phyloP scores from a whole-genome alignment of 37 sponge, comb jelly and placozoan species.

The Aphrocallistes beatrix region DNA sequence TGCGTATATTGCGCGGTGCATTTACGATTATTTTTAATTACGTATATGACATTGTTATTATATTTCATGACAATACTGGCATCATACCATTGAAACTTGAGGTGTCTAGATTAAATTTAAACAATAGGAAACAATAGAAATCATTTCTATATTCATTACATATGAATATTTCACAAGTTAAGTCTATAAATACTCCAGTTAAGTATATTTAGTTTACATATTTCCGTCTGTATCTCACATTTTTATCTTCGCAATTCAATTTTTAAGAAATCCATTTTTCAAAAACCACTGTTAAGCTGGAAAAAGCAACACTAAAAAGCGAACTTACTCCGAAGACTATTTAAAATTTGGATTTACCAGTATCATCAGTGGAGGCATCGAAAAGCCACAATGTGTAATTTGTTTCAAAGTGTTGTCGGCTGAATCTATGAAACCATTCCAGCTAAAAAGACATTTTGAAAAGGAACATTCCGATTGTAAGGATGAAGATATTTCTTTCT shows the following conservation, averaged over 20 bases:
- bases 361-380: neutral
- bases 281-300: neutral
- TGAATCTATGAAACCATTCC: slow-evolving; percentile 15
- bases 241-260: neutral
- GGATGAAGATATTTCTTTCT: slow-evolving; percentile 18
- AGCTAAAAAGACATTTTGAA: slow-evolving; percentile 14
- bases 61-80: neutral
- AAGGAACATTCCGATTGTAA: slow-evolving; percentile 14
- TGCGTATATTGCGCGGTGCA: neutral
- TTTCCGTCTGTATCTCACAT: neutral
- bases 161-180: neutral
- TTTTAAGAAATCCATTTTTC: neutral
- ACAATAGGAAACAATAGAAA: neutral
- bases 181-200: neutral
- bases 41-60: neutral
- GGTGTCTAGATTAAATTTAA: neutral
- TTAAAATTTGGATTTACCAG: neutral
- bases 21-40: neutral
- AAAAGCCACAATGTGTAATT: neutral
- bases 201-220: neutral
- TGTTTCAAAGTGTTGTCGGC: neutral
- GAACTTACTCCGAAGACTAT: neutral
- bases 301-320: neutral
- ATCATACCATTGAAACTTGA: neutral
- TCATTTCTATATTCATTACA: neutral